Conservation (phyloP, 2,888 invertebrate genomes). For the Choristoneura rosaceana region DNA sequence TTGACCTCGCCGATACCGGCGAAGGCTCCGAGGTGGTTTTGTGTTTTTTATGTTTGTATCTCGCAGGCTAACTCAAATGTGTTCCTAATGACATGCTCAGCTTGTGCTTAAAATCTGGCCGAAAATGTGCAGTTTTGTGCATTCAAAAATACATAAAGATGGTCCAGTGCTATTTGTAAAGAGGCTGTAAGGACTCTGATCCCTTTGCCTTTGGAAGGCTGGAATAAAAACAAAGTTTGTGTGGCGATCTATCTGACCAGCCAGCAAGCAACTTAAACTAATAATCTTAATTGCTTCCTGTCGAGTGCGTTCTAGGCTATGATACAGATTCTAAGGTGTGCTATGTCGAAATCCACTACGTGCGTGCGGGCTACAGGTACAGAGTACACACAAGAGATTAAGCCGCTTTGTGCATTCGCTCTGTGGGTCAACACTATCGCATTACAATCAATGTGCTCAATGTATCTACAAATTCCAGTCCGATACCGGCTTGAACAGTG, state of each 20-base stretch:
- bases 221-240: neutral
- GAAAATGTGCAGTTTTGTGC: neutral
- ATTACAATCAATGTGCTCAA: conserved; percentile 58
- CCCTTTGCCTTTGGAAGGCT: neutral
- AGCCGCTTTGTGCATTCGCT: conserved; percentile 51
- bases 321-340: conserved; percentile 19
- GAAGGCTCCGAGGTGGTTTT: conserved; percentile 69
- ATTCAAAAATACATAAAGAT: neutral
- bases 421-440: conserved; percentile 47
- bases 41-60: conserved; percentile 67
- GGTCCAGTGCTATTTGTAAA: neutral
- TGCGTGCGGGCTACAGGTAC: conserved; percentile 2
- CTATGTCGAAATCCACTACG: conserved; percentile 59
- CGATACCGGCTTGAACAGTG: conserved; percentile 53
- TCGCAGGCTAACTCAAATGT: conserved; percentile 28
- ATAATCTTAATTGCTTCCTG: neutral
- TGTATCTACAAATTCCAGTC: conserved; percentile 55
- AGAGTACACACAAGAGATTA: conserved; percentile 29
- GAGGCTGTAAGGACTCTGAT: neutral
- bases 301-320: neutral
- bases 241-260: conserved; percentile 10
- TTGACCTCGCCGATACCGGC: conserved; percentile 67
- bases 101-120: neutral
- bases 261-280: conserved; percentile 44
- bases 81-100: neutral